A percentile compares a stretch with the other conserved stretches of the same genome.
Evolutionary conservation across 2,113 vertebrate species (phyloP).

Genomic region (Cavia porcellus): DNA sequence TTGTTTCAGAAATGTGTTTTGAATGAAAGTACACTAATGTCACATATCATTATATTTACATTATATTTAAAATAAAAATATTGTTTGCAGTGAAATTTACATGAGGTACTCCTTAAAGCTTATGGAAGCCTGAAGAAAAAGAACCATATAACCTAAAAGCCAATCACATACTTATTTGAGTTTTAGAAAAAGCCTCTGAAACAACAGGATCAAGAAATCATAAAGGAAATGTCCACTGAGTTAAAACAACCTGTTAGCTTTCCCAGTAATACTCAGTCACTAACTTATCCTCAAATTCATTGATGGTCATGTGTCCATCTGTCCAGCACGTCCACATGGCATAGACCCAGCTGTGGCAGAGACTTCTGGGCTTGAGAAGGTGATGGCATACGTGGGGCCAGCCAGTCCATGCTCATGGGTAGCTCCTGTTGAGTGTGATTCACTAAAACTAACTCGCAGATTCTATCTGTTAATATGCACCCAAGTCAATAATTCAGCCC

Average conservation of each 20-base stretch:
- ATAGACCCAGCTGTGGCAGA: background rate
- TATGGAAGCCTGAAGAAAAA: background rate
- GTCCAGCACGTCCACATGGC: background rate
- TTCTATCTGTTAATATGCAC: background rate
- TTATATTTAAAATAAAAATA: constrained; percentile 8
- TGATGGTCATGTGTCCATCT: background rate
- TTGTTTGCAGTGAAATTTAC: background rate
- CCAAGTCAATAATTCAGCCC: background rate
- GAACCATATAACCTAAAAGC: background rate
- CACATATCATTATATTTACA: background rate
- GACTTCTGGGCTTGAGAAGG: background rate
- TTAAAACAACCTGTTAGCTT: background rate
- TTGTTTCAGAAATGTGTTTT: background rate
- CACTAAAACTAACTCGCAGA: background rate
- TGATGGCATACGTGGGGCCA: background rate
- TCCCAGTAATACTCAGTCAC: background rate
- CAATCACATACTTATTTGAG: background rate
- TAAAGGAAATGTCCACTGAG: background rate
- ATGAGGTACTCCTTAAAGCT: background rate
- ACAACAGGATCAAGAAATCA: background rate
- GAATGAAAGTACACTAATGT: background rate
- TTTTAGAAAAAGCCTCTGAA: background rate
- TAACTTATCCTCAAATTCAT: background rate
- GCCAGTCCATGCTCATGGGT: background rate
- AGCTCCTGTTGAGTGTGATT: too few species aligned